phyloP scores from a whole-genome alignment of 2,797 vertebrate genomes.

The Xenopus petersii region DNA sequence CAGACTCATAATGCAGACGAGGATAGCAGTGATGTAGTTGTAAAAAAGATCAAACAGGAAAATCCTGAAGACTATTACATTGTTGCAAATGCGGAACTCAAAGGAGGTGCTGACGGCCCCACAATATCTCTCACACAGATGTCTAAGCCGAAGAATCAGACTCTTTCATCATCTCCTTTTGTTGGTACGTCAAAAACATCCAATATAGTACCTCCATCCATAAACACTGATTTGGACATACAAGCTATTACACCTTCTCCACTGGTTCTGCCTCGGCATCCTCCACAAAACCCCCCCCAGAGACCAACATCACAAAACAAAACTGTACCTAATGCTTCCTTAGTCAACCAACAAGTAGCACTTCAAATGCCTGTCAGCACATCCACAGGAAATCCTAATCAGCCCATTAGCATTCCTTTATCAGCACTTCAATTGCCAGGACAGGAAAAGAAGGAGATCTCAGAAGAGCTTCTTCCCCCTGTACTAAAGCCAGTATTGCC shows the following conservation, averaged over 20 bases:
- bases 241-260: slow-evolving; percentile 64
- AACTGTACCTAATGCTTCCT: slow-evolving; percentile 49
- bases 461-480: slow-evolving; percentile 65
- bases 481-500: slow-evolving; percentile 58
- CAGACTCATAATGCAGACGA: slow-evolving; percentile 58
- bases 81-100: slow-evolving; percentile 74
- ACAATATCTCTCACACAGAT: slow-evolving; percentile 70
- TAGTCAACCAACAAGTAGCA: slow-evolving; percentile 55
- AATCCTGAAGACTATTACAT: slow-evolving; percentile 78
- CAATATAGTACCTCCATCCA: slow-evolving; percentile 41
- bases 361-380: slow-evolving; percentile 71
- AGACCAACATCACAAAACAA: slow-evolving; percentile 63
- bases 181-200: slow-evolving; percentile 56
- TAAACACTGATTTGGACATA: slow-evolving; percentile 60
- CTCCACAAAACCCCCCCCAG: slow-evolving; percentile 56
- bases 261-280: slow-evolving; percentile 48
- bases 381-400: slow-evolving; percentile 61
- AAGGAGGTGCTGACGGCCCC: slow-evolving; percentile 61
- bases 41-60: slow-evolving; percentile 88
- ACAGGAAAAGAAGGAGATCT: slow-evolving; percentile 64
- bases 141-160: slow-evolving; percentile 68
- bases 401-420: slow-evolving; percentile 71
- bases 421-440: slow-evolving; percentile 72
- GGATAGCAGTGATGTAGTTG: slow-evolving; percentile 61
- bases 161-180: slow-evolving; percentile 59